Base-by-base conservation (phyloP, 2,113 vertebrate species). In the Daboia siamensis region DNA sequence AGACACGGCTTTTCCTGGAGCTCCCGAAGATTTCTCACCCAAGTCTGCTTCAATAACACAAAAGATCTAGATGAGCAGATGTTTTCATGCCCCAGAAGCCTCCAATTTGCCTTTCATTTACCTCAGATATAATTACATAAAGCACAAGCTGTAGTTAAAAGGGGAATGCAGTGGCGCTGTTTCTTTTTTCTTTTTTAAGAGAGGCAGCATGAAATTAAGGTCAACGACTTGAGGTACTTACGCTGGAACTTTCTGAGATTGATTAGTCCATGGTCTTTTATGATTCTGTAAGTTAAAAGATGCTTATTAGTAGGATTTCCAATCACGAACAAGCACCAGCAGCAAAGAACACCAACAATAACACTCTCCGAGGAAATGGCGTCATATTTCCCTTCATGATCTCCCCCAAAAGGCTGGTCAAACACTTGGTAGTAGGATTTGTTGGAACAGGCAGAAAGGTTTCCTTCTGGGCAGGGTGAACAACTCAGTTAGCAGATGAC, bases 231-330 rank as follows among this genome's bases (percentile, higher is more conserved):
- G 29, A 88, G 85, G 80, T 93, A 98, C 99, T 99, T 98, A 99
- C 99, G 98, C 94, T 99, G 99, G 97, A 99, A 99, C 95, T 99
- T 99, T 46, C 99, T 97, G 96, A 99, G 97, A 97, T 99, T 99
- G 97, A 99, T 99, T 92, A 99, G 98, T 87, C 99, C 99, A 2
- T 99, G 99, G 96, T 99, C 99, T 97, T 99, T 98, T 97, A 99
- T 98, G 94, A 99, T 99, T 97, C 99, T 99, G 97, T 64, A 97
- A 98, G 94, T 93, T 96, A 95, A 94, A 91, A 52, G 89, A 86
- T 93, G 52, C 48, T 29, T 23, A 59, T 92, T 89, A 92, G n/a
- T 9, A 4, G 20, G 20, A 21, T 24, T 39, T 59, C 44, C 26
- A 15, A 48, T 44, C 56, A 15, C 33, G 10, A 85, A 59, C 57